These are phyloP conservation scores for Solenopsis invicta DNA, from an alignment of 1,140 invertebrate genomes.

Conservation along the genomic window DNA sequence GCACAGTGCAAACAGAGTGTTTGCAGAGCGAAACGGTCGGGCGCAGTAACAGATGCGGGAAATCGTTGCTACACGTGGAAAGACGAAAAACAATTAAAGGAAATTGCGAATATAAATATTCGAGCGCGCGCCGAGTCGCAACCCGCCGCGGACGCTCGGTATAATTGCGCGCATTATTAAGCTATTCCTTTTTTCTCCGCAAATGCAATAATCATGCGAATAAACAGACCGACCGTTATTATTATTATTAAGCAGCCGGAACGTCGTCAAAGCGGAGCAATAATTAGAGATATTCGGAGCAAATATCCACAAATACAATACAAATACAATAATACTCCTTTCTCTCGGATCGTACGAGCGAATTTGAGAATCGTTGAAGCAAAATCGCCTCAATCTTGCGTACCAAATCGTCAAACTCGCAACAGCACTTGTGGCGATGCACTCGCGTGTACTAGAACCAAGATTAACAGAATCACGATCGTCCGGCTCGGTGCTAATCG, in stretches of 20 bases:
- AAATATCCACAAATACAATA: not conserved
- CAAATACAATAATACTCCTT: not conserved
- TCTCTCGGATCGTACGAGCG: not conserved
- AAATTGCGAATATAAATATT: conserved; percentile 67
- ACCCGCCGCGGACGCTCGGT: not conserved
- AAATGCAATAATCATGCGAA: conserved; percentile 46
- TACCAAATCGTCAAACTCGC: conserved; percentile 5
- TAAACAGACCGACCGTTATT: conserved; percentile 42
- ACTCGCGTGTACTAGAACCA: not conserved
- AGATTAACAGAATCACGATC: not conserved
- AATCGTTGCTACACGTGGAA: conserved; percentile 53
- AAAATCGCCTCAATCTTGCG: not conserved
- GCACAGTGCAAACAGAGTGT: not conserved
- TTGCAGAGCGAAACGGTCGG: not conserved
- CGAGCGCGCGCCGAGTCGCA: not conserved
- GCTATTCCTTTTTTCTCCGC: conserved; percentile 10
- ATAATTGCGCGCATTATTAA: conserved; percentile 49
- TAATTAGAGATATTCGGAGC: conserved; percentile 32
- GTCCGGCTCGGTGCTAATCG: not conserved
- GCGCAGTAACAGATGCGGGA: conserved; percentile 59
- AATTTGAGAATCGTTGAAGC: not conserved
- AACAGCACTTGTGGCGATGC: not conserved
- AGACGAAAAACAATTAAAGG: conserved; percentile 56
- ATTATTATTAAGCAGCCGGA: not conserved
- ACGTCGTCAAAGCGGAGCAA: conserved; percentile 3